Percentiles rank a stretch among this genome's conserved stretches.
Conservation (phyloP, 2,888 invertebrate genomes). For the Hypsopygia costalis region DNA sequence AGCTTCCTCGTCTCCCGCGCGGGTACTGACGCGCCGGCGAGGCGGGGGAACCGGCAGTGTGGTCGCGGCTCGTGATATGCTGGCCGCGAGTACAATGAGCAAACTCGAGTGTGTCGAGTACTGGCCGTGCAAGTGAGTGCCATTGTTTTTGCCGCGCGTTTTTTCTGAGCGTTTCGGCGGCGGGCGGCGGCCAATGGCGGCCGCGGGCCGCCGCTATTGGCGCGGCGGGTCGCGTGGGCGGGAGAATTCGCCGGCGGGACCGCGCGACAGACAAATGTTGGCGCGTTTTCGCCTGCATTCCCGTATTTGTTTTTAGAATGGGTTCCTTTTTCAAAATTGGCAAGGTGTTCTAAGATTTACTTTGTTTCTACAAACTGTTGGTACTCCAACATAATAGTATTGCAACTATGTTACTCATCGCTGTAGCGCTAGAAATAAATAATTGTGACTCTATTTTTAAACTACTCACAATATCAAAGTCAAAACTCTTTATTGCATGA, state of each 20-base stretch:
- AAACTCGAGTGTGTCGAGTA: slow-evolving; percentile 28
- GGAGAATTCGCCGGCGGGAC: slow-evolving; percentile 27
- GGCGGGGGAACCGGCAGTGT: background rate
- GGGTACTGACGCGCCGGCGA: background rate
- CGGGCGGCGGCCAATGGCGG: slow-evolving; percentile 50
- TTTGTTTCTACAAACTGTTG: too few relatives aligned
- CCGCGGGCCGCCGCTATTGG: slow-evolving; percentile 47
- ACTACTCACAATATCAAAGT: too few relatives aligned
- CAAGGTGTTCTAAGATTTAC: slow-evolving; percentile 7
- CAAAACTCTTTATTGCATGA: too few relatives aligned
- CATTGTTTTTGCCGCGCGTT: slow-evolving; percentile 66
- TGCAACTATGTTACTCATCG: too few relatives aligned
- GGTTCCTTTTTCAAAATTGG: slow-evolving; percentile 23
- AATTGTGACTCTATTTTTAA: too few relatives aligned
- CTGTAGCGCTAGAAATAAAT: too few relatives aligned
- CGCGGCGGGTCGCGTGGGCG: slow-evolving; percentile 43
- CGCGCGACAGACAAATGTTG: slow-evolving; percentile 28
- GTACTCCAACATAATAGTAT: too few relatives aligned
- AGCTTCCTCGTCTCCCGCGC: background rate
- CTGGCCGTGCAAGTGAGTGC: slow-evolving; percentile 53
- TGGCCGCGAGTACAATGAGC: slow-evolving; percentile 37
- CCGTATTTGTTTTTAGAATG: slow-evolving; percentile 46
- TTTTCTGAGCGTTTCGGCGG: slow-evolving; percentile 47
- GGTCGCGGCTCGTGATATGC: slow-evolving; percentile 25
- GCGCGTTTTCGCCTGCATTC: slow-evolving; percentile 46